A percentile compares a stretch with the other conserved stretches of the same genome.
Conservation (phyloP, 2,888 invertebrate species). For the Heteromurus nitidus region DNA sequence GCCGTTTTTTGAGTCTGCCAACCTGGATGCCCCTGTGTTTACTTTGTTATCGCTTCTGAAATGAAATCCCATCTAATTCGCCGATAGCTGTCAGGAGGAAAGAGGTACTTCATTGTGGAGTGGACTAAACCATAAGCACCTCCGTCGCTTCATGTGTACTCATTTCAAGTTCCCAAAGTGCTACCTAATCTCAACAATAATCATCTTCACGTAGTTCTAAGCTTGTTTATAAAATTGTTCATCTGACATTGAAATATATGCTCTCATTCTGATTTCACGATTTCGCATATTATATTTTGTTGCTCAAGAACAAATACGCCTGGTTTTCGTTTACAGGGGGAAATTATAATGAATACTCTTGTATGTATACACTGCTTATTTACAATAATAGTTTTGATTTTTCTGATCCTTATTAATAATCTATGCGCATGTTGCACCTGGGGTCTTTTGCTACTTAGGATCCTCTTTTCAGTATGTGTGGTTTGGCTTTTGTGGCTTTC, state of each 20-base stretch:
- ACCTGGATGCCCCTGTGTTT: constrained; percentile 59
- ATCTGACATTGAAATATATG: too few species aligned
- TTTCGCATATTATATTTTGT: constrained; percentile 38
- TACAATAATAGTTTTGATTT: constrained; percentile 15
- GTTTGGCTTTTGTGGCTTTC: constrained; percentile 48
- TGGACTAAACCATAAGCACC: too few species aligned
- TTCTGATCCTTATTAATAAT: constrained; percentile 19
- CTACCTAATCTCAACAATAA: too few species aligned
- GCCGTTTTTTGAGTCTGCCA: constrained; percentile 25
- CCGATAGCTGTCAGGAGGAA: constrained; percentile 64
- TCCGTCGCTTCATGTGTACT: too few species aligned
- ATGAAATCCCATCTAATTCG: constrained; percentile 60
- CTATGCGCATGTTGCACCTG: constrained; percentile 39
- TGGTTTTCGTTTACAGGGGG: too few species aligned
- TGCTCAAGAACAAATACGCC: neutral
- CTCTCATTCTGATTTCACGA: too few species aligned
- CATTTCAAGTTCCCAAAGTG: too few species aligned
- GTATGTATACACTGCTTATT: constrained; percentile 9
- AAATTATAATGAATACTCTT: too few species aligned
- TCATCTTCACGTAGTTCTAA: constrained; percentile 4
- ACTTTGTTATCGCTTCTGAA: constrained; percentile 65
- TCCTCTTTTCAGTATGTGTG: constrained; percentile 57
- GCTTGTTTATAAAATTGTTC: too few species aligned
- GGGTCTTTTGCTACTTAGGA: constrained; percentile 51
- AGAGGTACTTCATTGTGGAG: too few species aligned